Evolutionary conservation across 2,888 invertebrate species (phyloP).

Genomic region (Agriopis marginaria): DNA sequence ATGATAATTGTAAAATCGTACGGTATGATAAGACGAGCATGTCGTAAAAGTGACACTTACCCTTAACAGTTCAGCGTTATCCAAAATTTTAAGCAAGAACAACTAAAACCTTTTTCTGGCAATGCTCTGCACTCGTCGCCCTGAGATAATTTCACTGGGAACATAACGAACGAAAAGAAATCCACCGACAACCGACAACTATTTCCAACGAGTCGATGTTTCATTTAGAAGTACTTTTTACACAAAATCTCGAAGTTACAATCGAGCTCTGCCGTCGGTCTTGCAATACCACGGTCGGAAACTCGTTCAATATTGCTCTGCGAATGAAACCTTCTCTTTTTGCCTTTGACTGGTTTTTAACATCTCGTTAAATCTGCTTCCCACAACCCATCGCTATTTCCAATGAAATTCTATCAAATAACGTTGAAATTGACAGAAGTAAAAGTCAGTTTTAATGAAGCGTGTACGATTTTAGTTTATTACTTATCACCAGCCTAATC

Average conservation of each 20-base stretch:
- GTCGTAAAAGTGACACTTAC: too few species aligned
- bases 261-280: constrained; percentile 38
- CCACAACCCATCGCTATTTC: constrained; percentile 48
- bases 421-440: constrained; percentile 18
- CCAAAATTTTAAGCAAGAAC: too few species aligned
- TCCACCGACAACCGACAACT: not conserved
- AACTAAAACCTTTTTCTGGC: too few species aligned
- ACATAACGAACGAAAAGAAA: not conserved
- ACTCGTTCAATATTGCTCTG: constrained; percentile 46
- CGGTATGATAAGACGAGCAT: too few species aligned
- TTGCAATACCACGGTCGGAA: constrained; percentile 41
- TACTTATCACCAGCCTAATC: too few species aligned
- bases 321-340: constrained; percentile 50
- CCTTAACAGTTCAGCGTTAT: too few species aligned
- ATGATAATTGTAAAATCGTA: too few species aligned
- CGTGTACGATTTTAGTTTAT: not conserved
- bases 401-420: constrained; percentile 43
- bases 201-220: constrained; percentile 21
- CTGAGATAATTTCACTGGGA: too few species aligned
- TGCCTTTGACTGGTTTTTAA: constrained; percentile 55
- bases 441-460: not conserved
- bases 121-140: too few species aligned
- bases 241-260: constrained; percentile 28
- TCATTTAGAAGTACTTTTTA: constrained; percentile 27
- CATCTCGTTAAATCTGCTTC: constrained; percentile 57